These are phyloP conservation scores for Thaumetopoea pityocampa DNA, from an alignment of 1,140 invertebrate genomes.

Conservation along the genomic window DNA sequence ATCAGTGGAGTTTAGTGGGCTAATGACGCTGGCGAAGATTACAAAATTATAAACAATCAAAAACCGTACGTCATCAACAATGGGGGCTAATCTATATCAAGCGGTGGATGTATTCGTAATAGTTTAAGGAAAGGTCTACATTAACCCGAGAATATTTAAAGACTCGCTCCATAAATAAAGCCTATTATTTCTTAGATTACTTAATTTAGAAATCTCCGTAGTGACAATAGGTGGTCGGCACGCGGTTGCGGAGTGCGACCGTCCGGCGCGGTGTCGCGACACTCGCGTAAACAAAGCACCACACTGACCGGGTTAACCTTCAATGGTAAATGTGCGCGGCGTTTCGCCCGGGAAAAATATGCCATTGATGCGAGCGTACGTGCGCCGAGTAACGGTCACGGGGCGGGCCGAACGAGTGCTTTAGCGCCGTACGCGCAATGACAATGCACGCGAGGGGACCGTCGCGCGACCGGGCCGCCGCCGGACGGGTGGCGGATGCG, in stretches of 20 bases:
- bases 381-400: conserved; percentile 66
- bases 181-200: conserved; percentile 2
- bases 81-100: too few relatives aligned
- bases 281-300: conserved; percentile 62
- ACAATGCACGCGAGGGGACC: conserved; percentile 59
- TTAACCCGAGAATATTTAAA: too few relatives aligned
- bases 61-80: too few relatives aligned
- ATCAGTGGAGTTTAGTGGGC: too few relatives aligned
- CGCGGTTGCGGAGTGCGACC: conserved; percentile 15
- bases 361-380: conserved; percentile 70
- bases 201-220: conserved; percentile 12
- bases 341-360: conserved; percentile 71
- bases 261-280: conserved; percentile 27
- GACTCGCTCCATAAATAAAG: too few relatives aligned
- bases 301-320: conserved; percentile 70
- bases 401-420: conserved; percentile 68
- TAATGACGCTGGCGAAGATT: too few relatives aligned
- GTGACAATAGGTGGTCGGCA: conserved; percentile 9
- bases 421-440: conserved; percentile 66
- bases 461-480: conserved; percentile 53
- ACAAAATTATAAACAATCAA: too few relatives aligned
- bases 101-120: too few relatives aligned
- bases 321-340: conserved; percentile 68
- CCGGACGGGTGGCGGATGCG: too few relatives aligned
- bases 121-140: too few relatives aligned